phyloP scores from a whole-genome alignment of 2,888 invertebrate genomes.

The Pantelozetes paolii region DNA sequence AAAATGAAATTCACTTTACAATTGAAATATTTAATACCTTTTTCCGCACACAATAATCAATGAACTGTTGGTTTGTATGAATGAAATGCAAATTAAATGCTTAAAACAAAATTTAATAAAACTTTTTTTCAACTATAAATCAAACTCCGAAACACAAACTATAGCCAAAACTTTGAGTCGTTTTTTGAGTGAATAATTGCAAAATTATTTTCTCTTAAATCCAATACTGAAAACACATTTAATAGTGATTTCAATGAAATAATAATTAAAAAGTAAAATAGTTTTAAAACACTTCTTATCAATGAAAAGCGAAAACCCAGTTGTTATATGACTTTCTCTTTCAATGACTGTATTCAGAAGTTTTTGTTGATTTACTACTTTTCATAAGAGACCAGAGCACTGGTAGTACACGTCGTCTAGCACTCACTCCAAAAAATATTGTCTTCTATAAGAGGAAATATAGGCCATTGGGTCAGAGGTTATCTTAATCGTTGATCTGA shows the following conservation, averaged over 20 bases:
- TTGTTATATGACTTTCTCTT: neutral
- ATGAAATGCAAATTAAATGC: neutral
- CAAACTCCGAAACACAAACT: no score
- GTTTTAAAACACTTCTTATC: neutral
- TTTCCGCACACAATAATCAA: neutral
- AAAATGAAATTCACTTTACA: neutral
- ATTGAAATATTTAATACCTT: neutral
- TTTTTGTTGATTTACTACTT: neutral
- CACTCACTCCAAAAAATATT: no score
- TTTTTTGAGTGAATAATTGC: no score
- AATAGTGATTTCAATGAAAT: no score
- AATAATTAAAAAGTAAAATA: neutral
- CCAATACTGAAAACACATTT: no score
- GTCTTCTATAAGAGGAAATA: neutral
- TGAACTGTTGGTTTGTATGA: neutral
- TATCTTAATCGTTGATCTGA: neutral
- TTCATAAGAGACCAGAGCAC: neutral
- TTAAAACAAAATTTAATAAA: neutral
- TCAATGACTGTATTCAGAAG: neutral
- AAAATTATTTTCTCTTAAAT: no score
- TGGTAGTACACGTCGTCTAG: neutral
- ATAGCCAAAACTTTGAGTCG: no score
- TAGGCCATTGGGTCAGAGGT: slow-evolving; percentile 13
- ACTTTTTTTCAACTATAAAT: no score
- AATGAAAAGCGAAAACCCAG: neutral